Evolutionary conservation across 2,113 vertebrate genomes (phyloP), one percentile per base, ranked within the genome.

Genomic region (Atractosteus spatula): DNA sequence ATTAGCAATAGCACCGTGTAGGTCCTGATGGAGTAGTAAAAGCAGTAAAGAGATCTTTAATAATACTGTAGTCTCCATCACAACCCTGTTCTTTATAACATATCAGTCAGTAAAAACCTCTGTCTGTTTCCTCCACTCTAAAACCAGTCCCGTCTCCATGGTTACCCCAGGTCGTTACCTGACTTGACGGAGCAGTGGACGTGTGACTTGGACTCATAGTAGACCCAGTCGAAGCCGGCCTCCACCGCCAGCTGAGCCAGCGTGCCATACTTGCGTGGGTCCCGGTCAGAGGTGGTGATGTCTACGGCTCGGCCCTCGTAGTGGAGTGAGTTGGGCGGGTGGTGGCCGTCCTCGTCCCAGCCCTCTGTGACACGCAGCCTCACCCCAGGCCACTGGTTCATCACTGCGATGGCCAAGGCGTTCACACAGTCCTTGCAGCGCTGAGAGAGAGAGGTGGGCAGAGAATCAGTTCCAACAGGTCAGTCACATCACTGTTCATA

Each of bases 141-240:
- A 29, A 29, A 29, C 29, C 29, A 29, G 29, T 29, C 29, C 29
- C 29, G 0, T 29, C 29, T 29, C 29, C 29, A 29, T 29, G 29
- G 29, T 29, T 29, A 29, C 29, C 29, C 1, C 29, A 29, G 29
- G 29, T 29, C 72, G 85, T 81, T 91, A 99, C 97, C 97, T 79
- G 97, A 95, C 93, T 93, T 98, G 70, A 99, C 97, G 0, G 97
- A 99, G 82, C 97, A 97, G 55, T 99, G 97, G 76, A 99, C 77
- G 65, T 98, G 97, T 0, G 95, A 94, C 76, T 96, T 97, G 80
- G 97, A 99, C 80, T 99, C 97, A 0, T 99, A 99, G 87, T 97
- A 92, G 75, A 99, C 97, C 97, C 97, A 99, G 87, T 99, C 97
- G 54, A 99, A 99, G 72, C 97, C 97, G 0, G 97, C 97, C 81